phyloP scores from a whole-genome alignment of 2,888 invertebrate genomes.

The Lagria hirta region DNA sequence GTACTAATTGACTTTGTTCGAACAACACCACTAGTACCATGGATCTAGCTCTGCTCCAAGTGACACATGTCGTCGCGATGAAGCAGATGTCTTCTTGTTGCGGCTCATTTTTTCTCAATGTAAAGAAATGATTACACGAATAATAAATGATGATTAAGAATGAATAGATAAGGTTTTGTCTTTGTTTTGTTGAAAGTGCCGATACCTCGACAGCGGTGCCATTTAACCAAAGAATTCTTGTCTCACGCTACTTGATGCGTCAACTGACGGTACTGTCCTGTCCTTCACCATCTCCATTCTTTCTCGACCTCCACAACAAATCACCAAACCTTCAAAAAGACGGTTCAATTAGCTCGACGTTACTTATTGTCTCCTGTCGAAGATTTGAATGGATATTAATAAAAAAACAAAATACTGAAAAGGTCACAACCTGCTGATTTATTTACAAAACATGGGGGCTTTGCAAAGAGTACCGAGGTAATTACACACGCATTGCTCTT shows the following conservation, averaged over 20 bases:
- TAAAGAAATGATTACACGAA: conserved; percentile 45
- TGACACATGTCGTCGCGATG: conserved; percentile 35
- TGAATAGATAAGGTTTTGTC: conserved; percentile 37
- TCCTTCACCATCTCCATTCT: conserved; percentile 33
- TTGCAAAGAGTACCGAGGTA: too few species aligned
- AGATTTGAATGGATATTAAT: conserved; percentile 12
- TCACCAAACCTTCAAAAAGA: conserved; percentile 16
- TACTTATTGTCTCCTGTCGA: conserved; percentile 18
- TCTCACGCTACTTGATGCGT: conserved; percentile 48
- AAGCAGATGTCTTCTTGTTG: conserved; percentile 31
- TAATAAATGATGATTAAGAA: conserved; percentile 50
- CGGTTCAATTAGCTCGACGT: conserved; percentile 26
- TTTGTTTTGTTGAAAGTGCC: conserved; percentile 14
- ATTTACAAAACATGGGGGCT: too few species aligned
- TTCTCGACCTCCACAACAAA: conserved; percentile 22
- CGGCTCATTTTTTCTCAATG: conserved; percentile 39
- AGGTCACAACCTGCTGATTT: conserved; percentile 16
- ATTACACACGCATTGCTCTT: too few species aligned
- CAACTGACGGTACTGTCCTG: conserved; percentile 41
- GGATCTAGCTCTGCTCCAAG: conserved; percentile 7
- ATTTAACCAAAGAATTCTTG: conserved; percentile 45
- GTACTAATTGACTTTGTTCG: too few species aligned
- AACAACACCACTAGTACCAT: too few species aligned
- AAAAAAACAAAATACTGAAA: neutral
- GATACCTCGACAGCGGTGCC: conserved; percentile 30